Percentiles rank a stretch among this genome's conserved stretches.
These are phyloP conservation scores for Yponomeuta malinellus DNA, from an alignment of 2,888 invertebrate genomes.

Conservation along the genomic window DNA sequence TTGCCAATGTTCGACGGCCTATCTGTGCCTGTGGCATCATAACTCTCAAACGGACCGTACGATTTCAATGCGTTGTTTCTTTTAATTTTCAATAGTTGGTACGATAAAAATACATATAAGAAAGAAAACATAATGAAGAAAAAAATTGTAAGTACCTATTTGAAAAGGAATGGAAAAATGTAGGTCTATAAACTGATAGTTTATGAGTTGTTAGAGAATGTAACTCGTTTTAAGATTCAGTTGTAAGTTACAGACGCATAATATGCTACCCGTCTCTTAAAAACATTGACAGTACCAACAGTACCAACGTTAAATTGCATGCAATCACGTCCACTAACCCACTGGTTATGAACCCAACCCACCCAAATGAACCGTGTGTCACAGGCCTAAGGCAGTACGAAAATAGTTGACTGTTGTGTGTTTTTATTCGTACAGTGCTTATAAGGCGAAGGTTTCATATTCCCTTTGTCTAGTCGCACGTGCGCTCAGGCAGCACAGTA, in stretches of 20 bases:
- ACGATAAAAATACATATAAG: too few relatives aligned
- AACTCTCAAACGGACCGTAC: too few relatives aligned
- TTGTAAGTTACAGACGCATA: not conserved
- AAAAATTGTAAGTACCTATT: too few relatives aligned
- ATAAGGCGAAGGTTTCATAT: slow-evolving; percentile 30
- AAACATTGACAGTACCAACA: not conserved
- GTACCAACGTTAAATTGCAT: not conserved
- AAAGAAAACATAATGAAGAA: too few relatives aligned
- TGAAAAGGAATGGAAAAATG: not conserved
- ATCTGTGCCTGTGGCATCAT: too few relatives aligned
- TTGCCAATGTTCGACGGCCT: too few relatives aligned
- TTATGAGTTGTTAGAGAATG: not conserved
- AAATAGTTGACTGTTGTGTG: not conserved
- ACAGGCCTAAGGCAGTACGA: not conserved
- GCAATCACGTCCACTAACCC: not conserved
- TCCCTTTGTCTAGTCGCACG: slow-evolving; percentile 45
- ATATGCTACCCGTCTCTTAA: not conserved
- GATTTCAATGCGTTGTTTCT: too few relatives aligned
- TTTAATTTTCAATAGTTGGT: too few relatives aligned
- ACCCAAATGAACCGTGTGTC: not conserved
- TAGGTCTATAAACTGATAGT: not conserved
- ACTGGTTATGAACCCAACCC: too few relatives aligned
- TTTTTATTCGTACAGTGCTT: not conserved
- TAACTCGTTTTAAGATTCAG: not conserved
- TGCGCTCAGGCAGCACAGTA: slow-evolving; percentile 24